phyloP scores from a whole-genome alignment of 1,140 invertebrate genomes.

The Aphaenogaster rudis region DNA sequence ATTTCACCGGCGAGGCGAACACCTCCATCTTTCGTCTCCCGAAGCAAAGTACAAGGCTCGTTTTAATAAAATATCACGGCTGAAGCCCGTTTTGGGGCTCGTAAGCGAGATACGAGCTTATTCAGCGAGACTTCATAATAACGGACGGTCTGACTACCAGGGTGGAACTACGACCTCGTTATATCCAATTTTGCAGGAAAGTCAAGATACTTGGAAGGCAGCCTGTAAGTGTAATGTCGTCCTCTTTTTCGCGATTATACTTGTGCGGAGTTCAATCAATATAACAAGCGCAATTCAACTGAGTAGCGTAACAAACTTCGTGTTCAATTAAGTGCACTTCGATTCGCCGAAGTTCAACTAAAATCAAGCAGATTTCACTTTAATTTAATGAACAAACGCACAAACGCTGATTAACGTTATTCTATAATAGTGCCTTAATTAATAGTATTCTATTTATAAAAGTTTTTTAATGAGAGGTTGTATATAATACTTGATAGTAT shows the following conservation, averaged over 20 bases:
- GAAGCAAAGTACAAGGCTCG: background rate
- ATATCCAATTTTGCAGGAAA: constrained; percentile 20
- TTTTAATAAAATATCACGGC: constrained; percentile 42
- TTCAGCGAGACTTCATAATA: constrained; percentile 1
- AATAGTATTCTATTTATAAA: background rate
- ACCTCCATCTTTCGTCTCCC: background rate
- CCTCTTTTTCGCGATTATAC: background rate
- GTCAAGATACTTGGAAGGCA: background rate
- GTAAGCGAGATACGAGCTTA: background rate
- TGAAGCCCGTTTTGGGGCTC: background rate
- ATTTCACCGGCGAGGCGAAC: background rate
- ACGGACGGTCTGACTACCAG: background rate
- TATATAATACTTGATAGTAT: background rate
- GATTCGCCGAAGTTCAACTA: background rate
- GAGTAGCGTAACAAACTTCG: background rate
- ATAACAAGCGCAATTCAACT: background rate
- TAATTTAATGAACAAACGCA: background rate
- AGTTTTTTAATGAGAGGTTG: background rate
- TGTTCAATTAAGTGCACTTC: background rate
- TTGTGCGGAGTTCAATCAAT: background rate
- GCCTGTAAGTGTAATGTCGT: background rate
- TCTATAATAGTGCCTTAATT: background rate
- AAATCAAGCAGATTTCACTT: constrained; percentile 5
- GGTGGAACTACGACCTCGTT: background rate
- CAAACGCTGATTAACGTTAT: background rate